Evolutionary conservation across 1,140 invertebrate species (phyloP), one percentile per base, ranked within the genome.

Genomic region (Zaprionus capensis): DNA sequence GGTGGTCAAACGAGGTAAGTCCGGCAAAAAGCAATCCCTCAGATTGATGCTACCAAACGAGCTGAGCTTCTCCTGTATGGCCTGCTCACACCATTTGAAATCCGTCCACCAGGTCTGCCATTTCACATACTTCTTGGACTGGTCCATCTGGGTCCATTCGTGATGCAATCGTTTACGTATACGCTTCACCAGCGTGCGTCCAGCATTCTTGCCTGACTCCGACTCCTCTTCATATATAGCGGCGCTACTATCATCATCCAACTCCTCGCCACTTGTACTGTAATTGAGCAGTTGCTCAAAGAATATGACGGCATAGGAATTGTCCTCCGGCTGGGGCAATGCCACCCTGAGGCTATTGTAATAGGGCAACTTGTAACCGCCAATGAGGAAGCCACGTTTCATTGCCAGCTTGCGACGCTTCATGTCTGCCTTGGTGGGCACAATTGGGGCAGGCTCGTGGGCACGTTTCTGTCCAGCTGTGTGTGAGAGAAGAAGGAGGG

Each of bases 261-360:
- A 69, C 36, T 87, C 84, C 55, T 90, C 83, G 11, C 87, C 85
- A 58, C 87, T 87, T 75, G 85, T 87, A 70, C 80, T 87, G 55
- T 87, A 87, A 15, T 75, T 88, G 26, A 82, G 82, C 5, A 24
- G 20, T 53, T 87, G 84, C n/a, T 81, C 84, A 24, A 90, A 90
- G 69, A 87, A 87, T 61, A 82, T 66, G 20, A 87, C 41, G 0
- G 84, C 84, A 66, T 90, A 87, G 0, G 84, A 87, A 17, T 90
- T 79, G 2, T 68, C 76, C 58, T 90, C 84, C n/a, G 78, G 78
- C 12, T 87, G 84, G 0, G 84, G 84, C 0, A 81, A 11, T 24
- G 76, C 57, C n/a, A 74, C 49, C 15, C 67, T 76, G 9, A 83
- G 70, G 0, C 68, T 67, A 17, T 87, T 83, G 1, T 88, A 49